phyloP scores from a whole-genome alignment of 1,140 invertebrate genomes.

The Choristoneura fumiferana region DNA sequence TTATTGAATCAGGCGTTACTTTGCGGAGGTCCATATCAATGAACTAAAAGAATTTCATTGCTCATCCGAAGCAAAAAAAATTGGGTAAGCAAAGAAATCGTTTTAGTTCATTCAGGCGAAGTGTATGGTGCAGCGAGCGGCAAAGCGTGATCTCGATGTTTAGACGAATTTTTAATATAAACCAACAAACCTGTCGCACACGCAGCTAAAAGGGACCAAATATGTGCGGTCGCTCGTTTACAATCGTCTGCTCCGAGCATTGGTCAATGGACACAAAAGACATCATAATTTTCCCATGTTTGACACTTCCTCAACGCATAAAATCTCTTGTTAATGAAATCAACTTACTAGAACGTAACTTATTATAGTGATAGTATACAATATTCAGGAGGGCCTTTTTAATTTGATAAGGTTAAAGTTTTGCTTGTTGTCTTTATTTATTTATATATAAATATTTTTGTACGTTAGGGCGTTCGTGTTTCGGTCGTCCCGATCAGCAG shows the following conservation, averaged over 20 bases:
- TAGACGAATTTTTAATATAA: slow-evolving; percentile 11
- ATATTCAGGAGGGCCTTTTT: slow-evolving; percentile 69
- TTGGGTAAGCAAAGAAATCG: too few species aligned
- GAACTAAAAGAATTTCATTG: too few species aligned
- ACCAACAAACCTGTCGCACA: background rate
- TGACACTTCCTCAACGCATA: slow-evolving; percentile 35
- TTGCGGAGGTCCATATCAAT: too few species aligned
- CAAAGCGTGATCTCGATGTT: background rate
- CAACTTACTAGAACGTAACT: slow-evolving; percentile 34
- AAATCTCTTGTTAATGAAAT: slow-evolving; percentile 37
- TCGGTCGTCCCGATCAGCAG: slow-evolving; percentile 56
- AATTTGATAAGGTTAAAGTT: slow-evolving; percentile 65
- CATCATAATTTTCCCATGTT: slow-evolving; percentile 23
- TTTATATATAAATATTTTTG: slow-evolving; percentile 63
- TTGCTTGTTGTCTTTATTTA: slow-evolving; percentile 74
- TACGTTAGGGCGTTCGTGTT: slow-evolving; percentile 43
- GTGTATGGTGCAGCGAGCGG: slow-evolving; percentile 11
- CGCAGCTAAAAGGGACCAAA: slow-evolving; percentile 14
- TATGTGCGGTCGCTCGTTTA: slow-evolving; percentile 9
- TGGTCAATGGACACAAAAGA: slow-evolving; percentile 8
- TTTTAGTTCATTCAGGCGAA: too few species aligned
- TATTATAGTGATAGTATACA: slow-evolving; percentile 59
- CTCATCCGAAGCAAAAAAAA: too few species aligned
- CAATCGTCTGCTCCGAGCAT: slow-evolving; percentile 9
- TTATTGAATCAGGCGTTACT: too few species aligned